These are phyloP conservation scores for Wiebesia pumilae DNA, from an alignment of 1,140 invertebrate species.

Conservation along the genomic window DNA sequence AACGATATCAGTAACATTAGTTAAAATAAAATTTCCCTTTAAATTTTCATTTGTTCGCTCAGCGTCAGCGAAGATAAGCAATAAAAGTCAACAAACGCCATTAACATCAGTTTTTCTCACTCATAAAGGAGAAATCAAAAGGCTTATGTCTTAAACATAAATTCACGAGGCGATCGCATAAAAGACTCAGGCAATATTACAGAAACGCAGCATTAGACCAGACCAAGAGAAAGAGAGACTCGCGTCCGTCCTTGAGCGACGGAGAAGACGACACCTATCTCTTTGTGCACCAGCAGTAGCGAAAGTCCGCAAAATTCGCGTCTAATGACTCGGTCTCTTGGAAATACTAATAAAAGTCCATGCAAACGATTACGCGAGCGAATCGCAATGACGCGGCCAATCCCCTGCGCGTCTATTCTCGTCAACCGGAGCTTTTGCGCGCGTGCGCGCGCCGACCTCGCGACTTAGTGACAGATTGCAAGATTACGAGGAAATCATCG, in stretches of 20 bases:
- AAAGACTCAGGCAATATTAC: not conserved
- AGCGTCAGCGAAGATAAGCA: not conserved
- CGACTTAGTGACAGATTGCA: not conserved
- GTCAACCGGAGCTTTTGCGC: no score
- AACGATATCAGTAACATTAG: no score
- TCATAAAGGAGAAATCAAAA: not conserved
- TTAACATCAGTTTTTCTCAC: not conserved
- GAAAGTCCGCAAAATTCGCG: not conserved
- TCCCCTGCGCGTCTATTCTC: not conserved
- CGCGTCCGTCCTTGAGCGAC: slow-evolving; percentile 27
- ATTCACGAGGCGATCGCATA: not conserved
- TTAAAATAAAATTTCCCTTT: not conserved
- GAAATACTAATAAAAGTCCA: not conserved
- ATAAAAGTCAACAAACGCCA: not conserved
- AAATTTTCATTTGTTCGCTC: not conserved
- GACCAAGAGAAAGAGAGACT: not conserved
- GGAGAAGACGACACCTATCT: not conserved
- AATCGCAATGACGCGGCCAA: not conserved
- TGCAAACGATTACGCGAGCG: slow-evolving; percentile 31
- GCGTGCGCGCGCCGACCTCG: no score
- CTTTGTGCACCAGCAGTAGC: not conserved
- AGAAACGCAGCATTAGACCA: not conserved
- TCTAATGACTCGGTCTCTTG: not conserved
- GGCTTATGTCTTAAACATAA: not conserved
- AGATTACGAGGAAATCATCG: not conserved